Base-by-base conservation (phyloP, 1,140 invertebrate genomes). In the Potamilus streckersoni region DNA sequence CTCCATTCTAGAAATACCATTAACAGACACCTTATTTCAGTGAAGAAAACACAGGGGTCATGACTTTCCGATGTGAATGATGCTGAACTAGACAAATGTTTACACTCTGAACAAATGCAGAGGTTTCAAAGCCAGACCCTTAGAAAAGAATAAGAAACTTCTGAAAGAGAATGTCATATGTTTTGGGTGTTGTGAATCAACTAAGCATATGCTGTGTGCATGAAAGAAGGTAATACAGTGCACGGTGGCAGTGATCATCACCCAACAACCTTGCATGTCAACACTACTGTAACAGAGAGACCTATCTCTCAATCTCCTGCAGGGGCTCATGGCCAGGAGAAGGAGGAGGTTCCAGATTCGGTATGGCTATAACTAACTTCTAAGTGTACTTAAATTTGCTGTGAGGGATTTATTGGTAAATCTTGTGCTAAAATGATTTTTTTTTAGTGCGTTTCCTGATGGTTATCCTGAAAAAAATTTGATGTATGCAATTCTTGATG, bases 181-280 rank as follows among this genome's bases (percentile, higher is more conserved):
- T 56, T 82, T 80, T 63, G 76, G 68, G 61, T 80, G 73, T 65
- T 78, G 60, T 57, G 27, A 60, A 57, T 69, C 49, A 1, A 79
- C 27, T 31, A 31, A 71, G 63, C 71, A 77, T 72, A 55, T 74
- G 14, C 72, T 57, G 11, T 56, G 55, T 49, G 55, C 71, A 59
- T 79, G 75, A 31, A n/a, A 38, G 66, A 59, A 57, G 74, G 64
- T 13, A 19, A 60, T 72, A n/a, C 68, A 66, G 23, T 73, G 69
- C 56, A 23, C 69, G 17, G 72, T 76, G 58, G 60, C 31, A 69
- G 65, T 70, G 59, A 38, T 19, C 23, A 3, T 23, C 71, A 71
- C 55, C 60, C 58, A 49, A 65, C 65, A 14, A 62, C 66, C 14
- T 60, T 78, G 55, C 72, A 80, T 63, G 4, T 23, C 27, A 20